A percentile compares a stretch with the other conserved stretches of the same genome.
Evolutionary conservation across 1,140 invertebrate genomes (phyloP).

Genomic region (Ericerus pela): DNA sequence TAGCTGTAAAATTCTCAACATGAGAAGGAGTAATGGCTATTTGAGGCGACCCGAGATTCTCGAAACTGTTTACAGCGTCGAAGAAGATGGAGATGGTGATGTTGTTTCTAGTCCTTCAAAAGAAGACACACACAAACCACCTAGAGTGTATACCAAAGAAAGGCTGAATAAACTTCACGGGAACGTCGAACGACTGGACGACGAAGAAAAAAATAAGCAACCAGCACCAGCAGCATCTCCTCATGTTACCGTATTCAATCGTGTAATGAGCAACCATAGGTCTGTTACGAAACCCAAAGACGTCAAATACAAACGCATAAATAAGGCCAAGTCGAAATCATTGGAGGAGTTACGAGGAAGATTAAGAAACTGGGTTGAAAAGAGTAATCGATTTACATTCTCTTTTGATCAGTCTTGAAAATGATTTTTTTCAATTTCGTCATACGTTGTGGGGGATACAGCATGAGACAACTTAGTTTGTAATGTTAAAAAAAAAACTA

Average conservation of each 20-base stretch:
- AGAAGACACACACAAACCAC: constrained; percentile 14
- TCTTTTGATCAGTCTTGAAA: constrained; percentile 37
- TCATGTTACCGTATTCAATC: constrained; percentile 52
- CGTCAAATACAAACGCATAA: constrained; percentile 77
- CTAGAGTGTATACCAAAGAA: constrained; percentile 19
- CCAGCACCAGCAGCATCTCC: background rate
- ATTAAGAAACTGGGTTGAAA: constrained; percentile 68
- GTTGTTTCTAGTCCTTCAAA: constrained; percentile 15
- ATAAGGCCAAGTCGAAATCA: constrained; percentile 77
- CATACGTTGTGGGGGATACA: too few species aligned
- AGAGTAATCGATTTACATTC: constrained; percentile 47
- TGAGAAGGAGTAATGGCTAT: constrained; percentile 49
- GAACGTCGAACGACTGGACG: constrained; percentile 3
- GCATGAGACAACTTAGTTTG: too few species aligned
- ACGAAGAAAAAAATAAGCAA: constrained; percentile 22
- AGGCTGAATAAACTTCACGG: background rate
- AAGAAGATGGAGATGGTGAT: constrained; percentile 56
- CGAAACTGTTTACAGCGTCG: constrained; percentile 72
- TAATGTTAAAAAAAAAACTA: too few species aligned
- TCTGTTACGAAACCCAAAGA: constrained; percentile 80
- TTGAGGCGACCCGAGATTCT: constrained; percentile 44
- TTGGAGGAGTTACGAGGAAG: constrained; percentile 65
- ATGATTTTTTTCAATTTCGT: too few species aligned
- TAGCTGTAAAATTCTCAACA: constrained; percentile 47
- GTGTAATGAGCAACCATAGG: constrained; percentile 76